phyloP scores from a whole-genome alignment of 1,140 invertebrate species.

The Xylocopa sonorina region DNA sequence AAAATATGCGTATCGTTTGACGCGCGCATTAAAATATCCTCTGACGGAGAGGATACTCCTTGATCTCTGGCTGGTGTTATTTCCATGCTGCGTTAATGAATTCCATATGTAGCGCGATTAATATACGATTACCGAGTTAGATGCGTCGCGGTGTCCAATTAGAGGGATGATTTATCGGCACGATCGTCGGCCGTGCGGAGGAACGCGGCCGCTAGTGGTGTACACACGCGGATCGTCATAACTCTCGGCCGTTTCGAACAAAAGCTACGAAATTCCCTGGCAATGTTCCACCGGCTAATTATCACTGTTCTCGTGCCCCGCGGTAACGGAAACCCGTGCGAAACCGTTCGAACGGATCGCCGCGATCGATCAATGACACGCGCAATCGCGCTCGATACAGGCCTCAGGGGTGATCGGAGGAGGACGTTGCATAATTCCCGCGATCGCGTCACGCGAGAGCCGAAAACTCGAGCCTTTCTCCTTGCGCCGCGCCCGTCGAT shows the following conservation, averaged over 20 bases:
- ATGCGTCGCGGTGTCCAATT: conserved; percentile 39
- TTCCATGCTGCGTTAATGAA: conserved; percentile 17
- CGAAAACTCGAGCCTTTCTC: background rate
- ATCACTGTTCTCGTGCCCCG: conserved; percentile 58
- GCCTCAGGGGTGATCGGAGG: conserved; percentile 37
- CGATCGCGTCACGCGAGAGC: conserved; percentile 12
- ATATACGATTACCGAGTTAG: conserved; percentile 32
- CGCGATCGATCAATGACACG: conserved; percentile 57
- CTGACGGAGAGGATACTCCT: background rate
- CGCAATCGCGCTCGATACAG: conserved; percentile 35
- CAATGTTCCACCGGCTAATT: conserved; percentile 57
- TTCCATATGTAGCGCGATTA: conserved; percentile 41
- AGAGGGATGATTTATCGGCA: conserved; percentile 39
- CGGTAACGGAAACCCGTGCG: conserved; percentile 5
- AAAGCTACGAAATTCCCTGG: conserved; percentile 56
- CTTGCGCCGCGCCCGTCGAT: background rate
- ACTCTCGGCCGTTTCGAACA: conserved; percentile 30
- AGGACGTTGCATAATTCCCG: conserved; percentile 38
- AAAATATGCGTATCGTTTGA: background rate
- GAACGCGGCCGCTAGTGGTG: background rate
- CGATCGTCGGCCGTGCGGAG: conserved; percentile 3
- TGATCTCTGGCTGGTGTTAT: too few species aligned
- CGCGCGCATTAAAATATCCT: too few species aligned
- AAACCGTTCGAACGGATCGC: conserved; percentile 39
- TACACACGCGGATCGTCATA: conserved; percentile 25